A percentile compares a stretch with the other conserved stretches of the same genome.
Evolutionary conservation across 2,797 vertebrate species (phyloP).

Genomic region (Propithecus perrieri): DNA sequence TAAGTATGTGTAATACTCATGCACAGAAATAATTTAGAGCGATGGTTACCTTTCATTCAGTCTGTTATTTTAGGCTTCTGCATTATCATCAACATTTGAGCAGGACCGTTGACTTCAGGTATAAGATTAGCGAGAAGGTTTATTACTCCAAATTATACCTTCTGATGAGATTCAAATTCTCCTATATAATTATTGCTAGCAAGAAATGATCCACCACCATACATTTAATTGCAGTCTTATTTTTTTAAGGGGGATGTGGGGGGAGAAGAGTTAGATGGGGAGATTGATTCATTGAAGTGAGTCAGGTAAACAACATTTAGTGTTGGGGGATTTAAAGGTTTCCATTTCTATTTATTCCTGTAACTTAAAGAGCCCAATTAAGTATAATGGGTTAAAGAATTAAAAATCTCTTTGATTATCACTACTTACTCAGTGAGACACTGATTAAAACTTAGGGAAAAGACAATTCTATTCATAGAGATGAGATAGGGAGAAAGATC

Average conservation of each 20-base stretch:
- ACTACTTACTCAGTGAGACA: slow-evolving; percentile 62
- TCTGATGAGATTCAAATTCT: slow-evolving; percentile 78
- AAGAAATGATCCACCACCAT: slow-evolving; percentile 72
- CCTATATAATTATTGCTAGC: slow-evolving; percentile 74
- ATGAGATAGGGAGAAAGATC: neutral
- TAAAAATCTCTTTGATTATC: slow-evolving; percentile 78
- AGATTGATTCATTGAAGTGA: slow-evolving; percentile 70
- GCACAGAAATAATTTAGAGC: slow-evolving; percentile 31
- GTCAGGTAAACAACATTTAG: slow-evolving; percentile 75
- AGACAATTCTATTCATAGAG: slow-evolving; percentile 76
- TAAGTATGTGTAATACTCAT: neutral
- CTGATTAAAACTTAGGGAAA: slow-evolving; percentile 72
- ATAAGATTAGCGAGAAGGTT: slow-evolving; percentile 77
- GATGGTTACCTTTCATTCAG: slow-evolving; percentile 55
- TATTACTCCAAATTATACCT: slow-evolving; percentile 78
- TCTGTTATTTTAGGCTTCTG: slow-evolving; percentile 70
- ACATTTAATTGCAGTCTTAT: slow-evolving; percentile 64
- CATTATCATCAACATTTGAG: slow-evolving; percentile 70
- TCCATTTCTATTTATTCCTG: slow-evolving; percentile 78
- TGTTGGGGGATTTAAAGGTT: slow-evolving; percentile 74
- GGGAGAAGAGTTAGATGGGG: neutral
- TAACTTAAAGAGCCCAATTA: slow-evolving; percentile 78
- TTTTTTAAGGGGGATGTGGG: neutral
- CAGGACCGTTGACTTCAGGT: slow-evolving; percentile 62
- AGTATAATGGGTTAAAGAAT: slow-evolving; percentile 78